Evolutionary conservation across 1,140 invertebrate genomes (phyloP), one percentile per base, ranked within the genome.

Genomic region (Paramacrobiotus metropolitanus): DNA sequence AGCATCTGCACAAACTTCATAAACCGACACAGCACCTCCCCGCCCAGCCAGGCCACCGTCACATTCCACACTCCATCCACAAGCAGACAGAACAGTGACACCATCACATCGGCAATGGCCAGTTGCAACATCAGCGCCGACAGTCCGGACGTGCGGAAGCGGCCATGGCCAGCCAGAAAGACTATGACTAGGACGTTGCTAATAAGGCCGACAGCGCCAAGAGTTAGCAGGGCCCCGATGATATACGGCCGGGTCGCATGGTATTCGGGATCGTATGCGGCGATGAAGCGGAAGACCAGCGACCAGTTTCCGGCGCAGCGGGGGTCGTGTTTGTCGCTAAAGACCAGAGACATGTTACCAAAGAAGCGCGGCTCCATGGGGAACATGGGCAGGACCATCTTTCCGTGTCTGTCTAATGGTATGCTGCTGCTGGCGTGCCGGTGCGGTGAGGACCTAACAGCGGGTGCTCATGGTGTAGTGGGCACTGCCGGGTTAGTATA

Each of bases 1-100:
- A 85, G 84, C 79, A 86, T 82, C 48, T 55, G 48, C 20, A 83
- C 70, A 66, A 83, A 86, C 70, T 87, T 88, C 65, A 87, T 81
- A 20, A 84, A 62, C 71, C 87, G 87, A 70, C 86, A 89, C 29
- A 79, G 77, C 1, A 79, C 68, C 66, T 86, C 82, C 1, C 84
- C 85, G 2, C 81, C 84, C 31, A 80, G 71, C 85, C 85, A 89
- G 44, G 82, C 79, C 24, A 55, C 24, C 0, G 83, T 83, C 59
- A 83, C 82, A 2, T 69, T 69, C 86, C 86, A 89, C 1, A 82
- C 75, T 0, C 83, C 81, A 66, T 89, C 85, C 0, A 82, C 83
- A 1, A 79, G 78, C 59, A 87, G 79, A 68, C 84, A 87, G 70
- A 86, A 86, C 34, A 85, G 72, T 0, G 84, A 83, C 1, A 88